A percentile compares a stretch with the other conserved stretches of the same genome.
Conservation (phyloP, 2,888 invertebrate genomes). For the Brenthis daphne region DNA sequence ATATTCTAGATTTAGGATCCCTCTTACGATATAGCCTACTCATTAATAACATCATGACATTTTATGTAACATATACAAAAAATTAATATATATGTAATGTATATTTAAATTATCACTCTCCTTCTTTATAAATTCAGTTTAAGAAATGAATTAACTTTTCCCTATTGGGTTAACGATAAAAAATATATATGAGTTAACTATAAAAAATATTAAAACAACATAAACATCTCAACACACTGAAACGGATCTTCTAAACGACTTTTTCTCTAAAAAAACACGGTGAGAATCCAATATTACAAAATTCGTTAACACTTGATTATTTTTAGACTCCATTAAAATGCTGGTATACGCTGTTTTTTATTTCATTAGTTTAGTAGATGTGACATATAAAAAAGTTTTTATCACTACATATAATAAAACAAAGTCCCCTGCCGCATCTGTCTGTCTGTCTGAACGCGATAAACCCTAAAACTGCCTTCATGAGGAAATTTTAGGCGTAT, state of each 20-base stretch:
- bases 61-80: too few species aligned
- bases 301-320: not conserved
- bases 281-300: not conserved
- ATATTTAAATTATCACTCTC: too few species aligned
- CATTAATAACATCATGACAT: not conserved
- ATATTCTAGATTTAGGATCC: too few species aligned
- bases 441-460: too few species aligned
- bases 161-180: not conserved
- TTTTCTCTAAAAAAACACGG: conserved; percentile 5
- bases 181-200: not conserved
- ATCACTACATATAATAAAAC: too few species aligned
- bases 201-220: conserved; percentile 7
- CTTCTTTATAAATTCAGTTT: too few species aligned
- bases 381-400: too few species aligned
- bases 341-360: not conserved
- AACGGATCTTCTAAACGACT: conserved; percentile 21
- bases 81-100: too few species aligned
- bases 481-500: too few species aligned
- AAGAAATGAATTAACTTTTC: too few species aligned
- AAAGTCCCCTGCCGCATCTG: too few species aligned
- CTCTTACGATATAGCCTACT: not conserved
- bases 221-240: conserved; percentile 35
- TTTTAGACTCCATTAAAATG: not conserved
- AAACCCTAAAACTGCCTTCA: too few species aligned
- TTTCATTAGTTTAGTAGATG: not conserved